These are phyloP conservation scores for Pollimyrus isidori DNA, from an alignment of 2,113 vertebrate genomes.

Conservation along the genomic window DNA sequence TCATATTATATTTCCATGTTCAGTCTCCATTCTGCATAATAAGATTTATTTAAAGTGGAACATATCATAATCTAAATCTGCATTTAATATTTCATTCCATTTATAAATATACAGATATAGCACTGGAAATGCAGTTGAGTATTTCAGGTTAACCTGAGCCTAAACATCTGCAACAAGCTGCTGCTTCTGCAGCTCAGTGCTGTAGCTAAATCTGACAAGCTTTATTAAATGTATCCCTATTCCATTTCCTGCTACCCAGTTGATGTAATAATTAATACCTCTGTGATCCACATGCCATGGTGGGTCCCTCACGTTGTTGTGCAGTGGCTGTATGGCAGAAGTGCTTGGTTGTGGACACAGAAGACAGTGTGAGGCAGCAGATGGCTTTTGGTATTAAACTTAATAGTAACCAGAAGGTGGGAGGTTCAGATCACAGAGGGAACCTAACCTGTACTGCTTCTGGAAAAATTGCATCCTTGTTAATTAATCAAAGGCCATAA, in stretches of 20 bases:
- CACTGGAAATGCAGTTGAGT: not conserved
- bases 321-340: not conserved
- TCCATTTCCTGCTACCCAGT: not conserved
- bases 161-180: not conserved
- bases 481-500: not conserved
- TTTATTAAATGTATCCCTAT: not conserved
- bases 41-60: not conserved
- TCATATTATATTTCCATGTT: not conserved
- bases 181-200: not conserved
- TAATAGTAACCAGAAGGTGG: not conserved
- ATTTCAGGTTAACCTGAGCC: not conserved
- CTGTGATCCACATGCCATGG: not conserved
- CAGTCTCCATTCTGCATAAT: not conserved
- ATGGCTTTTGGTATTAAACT: conserved; percentile 5
- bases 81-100: not conserved
- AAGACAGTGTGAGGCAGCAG: not conserved
- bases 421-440: not conserved
- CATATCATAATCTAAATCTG: not conserved
- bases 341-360: not conserved
- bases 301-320: not conserved
- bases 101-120: not conserved
- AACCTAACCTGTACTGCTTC: not conserved
- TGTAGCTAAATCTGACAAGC: not conserved
- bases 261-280: conserved; percentile 10
- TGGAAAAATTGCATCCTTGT: not conserved